Evolutionary conservation across 2,888 invertebrate species (phyloP), one percentile per base, ranked within the genome.

Genomic region (Chorisops tibialis): DNA sequence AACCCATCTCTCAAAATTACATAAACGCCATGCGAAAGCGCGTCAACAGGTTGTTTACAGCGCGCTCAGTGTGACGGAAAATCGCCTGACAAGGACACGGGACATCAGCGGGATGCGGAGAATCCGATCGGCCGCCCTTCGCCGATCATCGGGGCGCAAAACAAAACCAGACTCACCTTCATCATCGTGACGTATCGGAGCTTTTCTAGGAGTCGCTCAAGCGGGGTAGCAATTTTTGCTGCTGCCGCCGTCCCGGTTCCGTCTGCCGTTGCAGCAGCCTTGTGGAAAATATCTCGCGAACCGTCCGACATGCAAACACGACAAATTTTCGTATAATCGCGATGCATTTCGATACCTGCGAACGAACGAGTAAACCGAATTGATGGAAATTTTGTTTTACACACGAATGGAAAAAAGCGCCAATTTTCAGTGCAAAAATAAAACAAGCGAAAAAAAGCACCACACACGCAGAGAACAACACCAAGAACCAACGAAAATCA

Each of bases 131-230:
- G 5, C n/a, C 30, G 4, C 30, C 30, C 30, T 2, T 9, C 1
- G 30, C 30, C 30, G 7, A 11, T 19, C 11, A 3, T 21, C 7
- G 22, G 24, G 54, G 5, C 19, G 37, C 21, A 37, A 30, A 50
- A 30, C 12, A 21, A 6, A 16, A 6, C 11, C 45, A 4, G 41
- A 16, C 49, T 66, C 65, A 68, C 68, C 54, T 68, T 67, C 56
- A 66, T 56, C 67, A 68, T 67, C 12, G 67, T 67, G 49, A 68
- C 65, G 54, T 67, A 68, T 59, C 68, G 61, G 45, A 68, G 50
- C 58, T 68, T 68, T 48, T 68, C 68, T 12, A 66, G 56, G 12
- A 66, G 61, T 14, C 62, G 58, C 18, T 65, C 63, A n/a, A 65
- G 58, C 19, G 65, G 59, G 22, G 37, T 59, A n/a, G 35, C 38